Evolutionary conservation across 2,888 invertebrate species (phyloP), one percentile per base, ranked within the genome.

Genomic region (Drosophila pseudotalamancana): DNA sequence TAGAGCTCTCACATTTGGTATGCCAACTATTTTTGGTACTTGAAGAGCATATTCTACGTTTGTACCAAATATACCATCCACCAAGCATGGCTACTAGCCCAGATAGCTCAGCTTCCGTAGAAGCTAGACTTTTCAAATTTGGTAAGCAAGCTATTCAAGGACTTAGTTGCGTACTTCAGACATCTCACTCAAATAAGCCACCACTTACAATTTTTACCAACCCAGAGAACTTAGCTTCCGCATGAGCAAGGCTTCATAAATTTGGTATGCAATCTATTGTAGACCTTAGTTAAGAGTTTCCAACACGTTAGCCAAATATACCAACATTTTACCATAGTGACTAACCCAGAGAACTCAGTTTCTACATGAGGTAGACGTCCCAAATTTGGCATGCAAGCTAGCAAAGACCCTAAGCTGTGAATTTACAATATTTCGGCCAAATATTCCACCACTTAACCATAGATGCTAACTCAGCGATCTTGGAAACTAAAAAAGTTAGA

Each of bases 381-480:
- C 9, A 42, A 45, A 32, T 46, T 21, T 14, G 3, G 21, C 9
- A 19, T 18, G 18, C 2, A 27, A 0, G 8, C 12, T 18, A 1
- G 0, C 3, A 3, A 1, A 9, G 12, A 9, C 4, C n/a, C 19
- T 31, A 3, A 12, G 12, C 8, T n/a, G 6, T 16, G 27, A 27
- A 3, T 8, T 12, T 27, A n/a, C 3, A 1, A n/a, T 3, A 43
- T 1, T 42, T 18, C 9, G 8, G 4, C 4, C 4, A 1, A 45
- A 19, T 12, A 9, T 9, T 14, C 4, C 29, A 19, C 14, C 43
- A 29, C 8, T 12, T n/a, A 6, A 12, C 4, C n/a, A 12, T n/a
- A 23, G 3, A 1, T 19, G 25, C 42, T 32, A 18, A 27, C 32
- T 16, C 51, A 32, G 1, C 25, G 34, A 67, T 43, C 66, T 66